These are phyloP conservation scores for Coptodon rendalli DNA, from an alignment of 2,113 vertebrate species.

Conservation along the genomic window DNA sequence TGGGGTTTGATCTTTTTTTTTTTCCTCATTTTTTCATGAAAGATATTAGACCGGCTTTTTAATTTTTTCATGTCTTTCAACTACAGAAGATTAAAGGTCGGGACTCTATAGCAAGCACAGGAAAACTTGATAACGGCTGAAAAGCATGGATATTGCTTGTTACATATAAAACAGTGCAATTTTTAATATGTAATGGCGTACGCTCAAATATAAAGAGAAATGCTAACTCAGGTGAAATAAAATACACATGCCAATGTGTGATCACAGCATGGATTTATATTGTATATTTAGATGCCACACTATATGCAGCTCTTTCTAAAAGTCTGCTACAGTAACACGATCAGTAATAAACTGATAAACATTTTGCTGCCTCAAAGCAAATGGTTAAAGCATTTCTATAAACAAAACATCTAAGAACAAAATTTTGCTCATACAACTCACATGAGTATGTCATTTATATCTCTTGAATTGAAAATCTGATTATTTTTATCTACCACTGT, in stretches of 20 bases:
- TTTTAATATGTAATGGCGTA: constrained; percentile 10
- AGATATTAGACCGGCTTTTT: constrained; percentile 44
- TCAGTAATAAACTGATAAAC: background rate
- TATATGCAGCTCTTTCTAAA: background rate
- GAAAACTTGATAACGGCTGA: constrained; percentile 43
- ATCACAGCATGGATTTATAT: background rate
- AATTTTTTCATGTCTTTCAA: constrained; percentile 41
- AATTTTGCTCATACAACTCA: background rate
- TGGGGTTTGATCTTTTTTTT: constrained; percentile 24
- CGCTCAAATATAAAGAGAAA: constrained; percentile 36
- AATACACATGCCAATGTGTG: background rate
- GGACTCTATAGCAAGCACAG: constrained; percentile 1
- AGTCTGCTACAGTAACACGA: background rate
- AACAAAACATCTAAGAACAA: background rate
- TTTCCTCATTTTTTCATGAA: constrained; percentile 2
- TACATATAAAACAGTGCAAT: constrained; percentile 27
- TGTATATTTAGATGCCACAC: background rate
- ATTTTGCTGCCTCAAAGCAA: background rate
- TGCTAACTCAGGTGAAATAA: background rate
- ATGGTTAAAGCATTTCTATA: background rate
- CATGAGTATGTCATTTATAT: background rate
- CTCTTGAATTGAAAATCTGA: constrained; percentile 19
- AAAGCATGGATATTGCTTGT: constrained; percentile 40
- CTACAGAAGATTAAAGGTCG: constrained; percentile 41
- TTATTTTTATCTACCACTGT: constrained; percentile 1